Evolutionary conservation across 2,797 vertebrate genomes (phyloP).

Genomic region (Chelmon rostratus): DNA sequence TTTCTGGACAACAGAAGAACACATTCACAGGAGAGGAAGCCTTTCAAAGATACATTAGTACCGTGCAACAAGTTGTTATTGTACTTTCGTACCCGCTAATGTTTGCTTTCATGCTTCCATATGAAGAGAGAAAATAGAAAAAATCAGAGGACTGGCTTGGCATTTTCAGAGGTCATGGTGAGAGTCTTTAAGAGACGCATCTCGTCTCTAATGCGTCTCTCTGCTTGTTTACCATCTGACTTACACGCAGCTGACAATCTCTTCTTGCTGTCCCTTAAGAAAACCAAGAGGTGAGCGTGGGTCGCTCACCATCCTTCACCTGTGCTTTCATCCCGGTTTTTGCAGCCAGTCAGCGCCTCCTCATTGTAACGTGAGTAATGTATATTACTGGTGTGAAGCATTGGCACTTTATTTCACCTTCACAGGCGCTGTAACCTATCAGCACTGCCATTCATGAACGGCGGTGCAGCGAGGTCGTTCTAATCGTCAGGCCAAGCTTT

Average conservation of each 20-base stretch:
- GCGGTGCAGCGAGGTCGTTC: background rate
- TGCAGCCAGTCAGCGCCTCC: background rate
- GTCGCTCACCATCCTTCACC: background rate
- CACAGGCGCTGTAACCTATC: background rate
- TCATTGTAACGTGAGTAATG: background rate
- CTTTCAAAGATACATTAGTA: slow-evolving; percentile 4
- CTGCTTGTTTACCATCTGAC: slow-evolving; percentile 1
- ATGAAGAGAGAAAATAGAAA: background rate
- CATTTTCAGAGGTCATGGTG: slow-evolving; percentile 36
- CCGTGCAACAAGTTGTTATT: background rate
- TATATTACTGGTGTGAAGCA: background rate
- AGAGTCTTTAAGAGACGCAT: slow-evolving; percentile 25
- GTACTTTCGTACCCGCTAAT: background rate
- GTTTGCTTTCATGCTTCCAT: slow-evolving; percentile 17
- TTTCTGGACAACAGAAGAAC: slow-evolving; percentile 16
- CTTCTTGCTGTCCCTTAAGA: background rate
- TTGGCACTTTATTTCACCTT: slow-evolving; percentile 3
- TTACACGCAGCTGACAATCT: background rate
- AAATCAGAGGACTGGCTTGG: slow-evolving; percentile 20
- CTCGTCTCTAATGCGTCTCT: background rate
- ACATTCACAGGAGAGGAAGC: slow-evolving; percentile 2
- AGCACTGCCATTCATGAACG: background rate
- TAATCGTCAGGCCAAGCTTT: background rate
- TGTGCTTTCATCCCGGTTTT: background rate
- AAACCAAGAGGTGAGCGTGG: background rate